Percentiles rank a stretch among this genome's conserved stretches.
These are phyloP conservation scores for Pungitius pungitius DNA, from an alignment of 2,113 vertebrate genomes.

Conservation along the genomic window DNA sequence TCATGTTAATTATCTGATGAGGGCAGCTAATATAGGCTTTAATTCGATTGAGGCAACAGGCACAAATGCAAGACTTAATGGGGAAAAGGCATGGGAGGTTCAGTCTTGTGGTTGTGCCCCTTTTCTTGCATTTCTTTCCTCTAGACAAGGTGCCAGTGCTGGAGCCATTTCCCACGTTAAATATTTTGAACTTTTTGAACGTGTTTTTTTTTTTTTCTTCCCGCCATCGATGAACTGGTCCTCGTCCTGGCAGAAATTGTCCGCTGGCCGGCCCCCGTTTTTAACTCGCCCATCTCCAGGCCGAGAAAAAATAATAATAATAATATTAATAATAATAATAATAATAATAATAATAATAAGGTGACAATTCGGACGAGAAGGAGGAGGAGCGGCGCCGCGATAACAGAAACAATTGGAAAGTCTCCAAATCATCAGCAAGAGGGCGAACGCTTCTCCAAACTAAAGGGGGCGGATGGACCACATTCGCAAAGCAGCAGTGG, in stretches of 20 bases:
- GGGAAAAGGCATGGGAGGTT: conserved; percentile 44
- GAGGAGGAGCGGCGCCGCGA: conserved; percentile 8
- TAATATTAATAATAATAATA: too few relatives aligned
- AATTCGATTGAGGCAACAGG: conserved; percentile 28
- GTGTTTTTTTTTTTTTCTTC: background rate
- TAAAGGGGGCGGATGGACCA: background rate
- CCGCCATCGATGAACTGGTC: background rate
- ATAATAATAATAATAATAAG: background rate
- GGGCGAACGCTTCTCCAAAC: background rate
- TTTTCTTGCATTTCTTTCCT: conserved; percentile 8
- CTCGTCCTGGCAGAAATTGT: background rate
- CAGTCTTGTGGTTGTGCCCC: conserved; percentile 38
- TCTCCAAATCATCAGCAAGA: conserved; percentile 12
- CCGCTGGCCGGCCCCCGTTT: background rate
- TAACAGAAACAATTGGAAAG: background rate
- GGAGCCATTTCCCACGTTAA: conserved; percentile 16
- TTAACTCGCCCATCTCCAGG: background rate
- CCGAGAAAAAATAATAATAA: background rate
- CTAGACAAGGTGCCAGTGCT: conserved; percentile 52
- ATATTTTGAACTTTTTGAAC: conserved; percentile 1
- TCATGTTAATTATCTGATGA: conserved; percentile 25
- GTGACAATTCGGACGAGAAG: background rate
- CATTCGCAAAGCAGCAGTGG: conserved; percentile 32
- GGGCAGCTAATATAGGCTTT: conserved; percentile 24
- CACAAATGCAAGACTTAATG: conserved; percentile 50